Conservation (phyloP, 2,113 vertebrate genomes). For the Typhlomys cinereus region DNA sequence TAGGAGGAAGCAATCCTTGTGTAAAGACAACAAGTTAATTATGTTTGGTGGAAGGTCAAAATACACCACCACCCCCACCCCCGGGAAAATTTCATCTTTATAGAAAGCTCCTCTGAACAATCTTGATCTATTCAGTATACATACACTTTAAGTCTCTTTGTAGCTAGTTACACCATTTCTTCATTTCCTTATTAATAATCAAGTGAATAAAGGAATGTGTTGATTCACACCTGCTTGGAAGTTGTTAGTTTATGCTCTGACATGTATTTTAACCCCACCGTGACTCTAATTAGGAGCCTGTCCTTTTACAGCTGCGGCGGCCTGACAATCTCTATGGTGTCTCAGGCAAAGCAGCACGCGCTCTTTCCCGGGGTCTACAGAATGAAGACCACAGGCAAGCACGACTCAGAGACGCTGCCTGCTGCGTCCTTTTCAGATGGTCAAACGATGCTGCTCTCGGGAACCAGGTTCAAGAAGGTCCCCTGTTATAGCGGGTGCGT, state of each 20-base stretch:
- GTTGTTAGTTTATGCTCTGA: constrained; percentile 14
- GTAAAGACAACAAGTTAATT: background rate
- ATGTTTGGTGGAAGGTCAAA: background rate
- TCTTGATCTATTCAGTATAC: background rate
- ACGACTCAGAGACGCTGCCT: background rate
- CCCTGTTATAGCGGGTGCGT: background rate
- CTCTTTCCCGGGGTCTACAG: background rate
- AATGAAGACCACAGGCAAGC: background rate
- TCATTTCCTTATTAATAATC: background rate
- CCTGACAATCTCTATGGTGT: background rate
- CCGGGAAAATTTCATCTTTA: background rate
- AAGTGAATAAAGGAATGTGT: background rate
- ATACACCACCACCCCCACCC: background rate
- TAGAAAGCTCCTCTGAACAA: background rate
- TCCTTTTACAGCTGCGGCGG: background rate
- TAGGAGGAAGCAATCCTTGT: background rate
- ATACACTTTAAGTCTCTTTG: background rate
- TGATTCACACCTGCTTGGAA: background rate
- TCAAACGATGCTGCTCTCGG: background rate
- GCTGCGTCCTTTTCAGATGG: background rate
- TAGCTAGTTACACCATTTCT: background rate
- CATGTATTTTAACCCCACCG: background rate
- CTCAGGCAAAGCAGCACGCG: background rate
- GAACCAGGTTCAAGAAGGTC: background rate
- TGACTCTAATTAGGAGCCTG: background rate